A percentile compares a stretch with the other conserved stretches of the same genome.
phyloP scores from a whole-genome alignment of 2,113 vertebrate genomes.

The Corapipo altera region DNA sequence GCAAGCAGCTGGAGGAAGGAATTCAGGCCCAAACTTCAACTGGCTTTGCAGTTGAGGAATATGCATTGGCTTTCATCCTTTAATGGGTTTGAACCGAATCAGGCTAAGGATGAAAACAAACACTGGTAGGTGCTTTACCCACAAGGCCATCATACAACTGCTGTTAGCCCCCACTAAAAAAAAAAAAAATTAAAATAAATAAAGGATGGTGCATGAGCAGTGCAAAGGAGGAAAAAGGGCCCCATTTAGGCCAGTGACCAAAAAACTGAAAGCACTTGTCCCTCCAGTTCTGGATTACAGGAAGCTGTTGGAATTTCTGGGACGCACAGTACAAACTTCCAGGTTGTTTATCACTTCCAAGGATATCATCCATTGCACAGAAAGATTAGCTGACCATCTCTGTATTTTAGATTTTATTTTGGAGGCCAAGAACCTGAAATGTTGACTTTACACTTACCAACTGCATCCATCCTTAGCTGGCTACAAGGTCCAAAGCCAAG shows the following conservation, averaged over 20 bases:
- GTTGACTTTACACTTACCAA: neutral
- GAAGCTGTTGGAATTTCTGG: neutral
- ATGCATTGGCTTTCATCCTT: neutral
- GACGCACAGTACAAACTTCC: neutral
- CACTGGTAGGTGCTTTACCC: neutral
- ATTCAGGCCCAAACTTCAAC: neutral
- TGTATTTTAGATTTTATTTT: neutral
- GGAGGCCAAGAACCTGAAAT: neutral
- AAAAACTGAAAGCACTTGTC: neutral
- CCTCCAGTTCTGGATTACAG: neutral
- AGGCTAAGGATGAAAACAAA: neutral
- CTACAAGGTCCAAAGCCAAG: neutral
- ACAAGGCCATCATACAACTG: neutral
- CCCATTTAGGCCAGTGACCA: neutral
- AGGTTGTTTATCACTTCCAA: neutral
- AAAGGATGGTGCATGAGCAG: neutral
- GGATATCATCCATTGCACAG: accelerated
- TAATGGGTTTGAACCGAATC: neutral
- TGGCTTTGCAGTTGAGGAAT: neutral
- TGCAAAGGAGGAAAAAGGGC: neutral
- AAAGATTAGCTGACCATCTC: neutral
- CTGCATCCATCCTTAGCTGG: neutral
- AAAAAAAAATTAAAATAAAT: neutral
- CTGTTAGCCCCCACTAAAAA: neutral
- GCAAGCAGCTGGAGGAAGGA: neutral